Evolutionary conservation across 2,113 vertebrate species (phyloP).

Genomic region (Colistium nudipinnis): DNA sequence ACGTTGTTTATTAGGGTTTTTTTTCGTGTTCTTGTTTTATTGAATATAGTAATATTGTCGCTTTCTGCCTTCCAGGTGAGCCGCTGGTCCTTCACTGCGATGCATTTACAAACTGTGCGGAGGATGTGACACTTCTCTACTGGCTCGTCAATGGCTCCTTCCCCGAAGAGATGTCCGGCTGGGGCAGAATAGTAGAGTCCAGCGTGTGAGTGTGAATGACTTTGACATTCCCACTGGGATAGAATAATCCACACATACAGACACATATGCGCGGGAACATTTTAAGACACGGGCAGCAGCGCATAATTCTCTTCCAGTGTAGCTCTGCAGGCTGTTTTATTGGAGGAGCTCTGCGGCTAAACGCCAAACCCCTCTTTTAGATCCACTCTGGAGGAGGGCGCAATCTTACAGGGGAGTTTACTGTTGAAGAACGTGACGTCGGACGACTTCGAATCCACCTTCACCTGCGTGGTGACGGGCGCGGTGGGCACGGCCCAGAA

Average conservation of each 20-base stretch:
- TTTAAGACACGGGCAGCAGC: too few relatives aligned
- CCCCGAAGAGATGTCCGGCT: constrained; percentile 71
- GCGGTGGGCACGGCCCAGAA: constrained; percentile 44
- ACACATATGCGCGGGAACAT: too few relatives aligned
- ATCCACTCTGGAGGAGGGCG: constrained; percentile 22
- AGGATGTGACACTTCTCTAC: constrained; percentile 76
- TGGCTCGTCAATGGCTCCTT: constrained; percentile 85
- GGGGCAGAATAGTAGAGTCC: constrained; percentile 67
- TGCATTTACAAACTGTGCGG: constrained; percentile 49
- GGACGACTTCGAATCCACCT: constrained; percentile 65
- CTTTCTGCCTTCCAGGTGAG: constrained; percentile 54
- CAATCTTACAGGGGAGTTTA: constrained; percentile 65
- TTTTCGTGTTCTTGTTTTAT: too few relatives aligned
- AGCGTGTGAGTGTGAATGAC: constrained; percentile 70
- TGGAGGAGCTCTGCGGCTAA: too few relatives aligned
- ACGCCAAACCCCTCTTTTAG: too few relatives aligned
- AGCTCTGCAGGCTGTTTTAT: not conserved
- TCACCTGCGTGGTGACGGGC: constrained; percentile 74
- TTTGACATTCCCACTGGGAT: not conserved
- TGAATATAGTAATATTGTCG: too few relatives aligned
- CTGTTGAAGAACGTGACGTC: constrained; percentile 44
- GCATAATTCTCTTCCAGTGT: not conserved
- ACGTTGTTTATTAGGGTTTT: too few relatives aligned
- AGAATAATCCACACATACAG: not conserved
- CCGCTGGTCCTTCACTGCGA: constrained; percentile 62